Conservation (phyloP, 2,888 invertebrate species). For the Archips xylosteana region DNA sequence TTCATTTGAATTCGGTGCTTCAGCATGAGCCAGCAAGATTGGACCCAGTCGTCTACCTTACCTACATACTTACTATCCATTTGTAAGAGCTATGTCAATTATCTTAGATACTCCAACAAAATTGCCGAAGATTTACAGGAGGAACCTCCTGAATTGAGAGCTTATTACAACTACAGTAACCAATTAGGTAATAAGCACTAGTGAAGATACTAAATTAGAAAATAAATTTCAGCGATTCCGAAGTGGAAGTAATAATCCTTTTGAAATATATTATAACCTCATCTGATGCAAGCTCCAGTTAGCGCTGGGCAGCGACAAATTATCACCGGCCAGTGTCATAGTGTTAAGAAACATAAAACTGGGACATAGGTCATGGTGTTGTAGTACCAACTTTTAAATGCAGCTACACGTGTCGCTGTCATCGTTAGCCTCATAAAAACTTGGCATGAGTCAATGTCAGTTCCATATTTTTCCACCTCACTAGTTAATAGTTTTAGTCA, state of each 20-base stretch:
- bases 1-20: no score
- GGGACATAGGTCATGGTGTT: conserved; percentile 34
- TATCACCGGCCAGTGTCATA: conserved; percentile 26
- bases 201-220: not conserved
- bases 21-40: no score
- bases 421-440: not conserved
- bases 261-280: not conserved
- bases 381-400: not conserved
- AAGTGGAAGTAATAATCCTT: conserved; percentile 1
- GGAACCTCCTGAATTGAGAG: no score
- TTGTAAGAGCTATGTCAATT: no score
- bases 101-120: no score
- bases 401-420: not conserved
- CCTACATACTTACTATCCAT: no score
- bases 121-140: no score
- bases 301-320: conserved; percentile 26
- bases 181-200: no score
- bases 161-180: no score
- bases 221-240: not conserved
- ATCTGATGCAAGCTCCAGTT: conserved; percentile 33
- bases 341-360: conserved; percentile 26
- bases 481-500: not conserved
- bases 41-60: no score
- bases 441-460: not conserved
- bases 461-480: not conserved